Evolutionary conservation across 2,888 invertebrate species (phyloP), one percentile per base, ranked within the genome.

Genomic region (Arctia plantaginis): DNA sequence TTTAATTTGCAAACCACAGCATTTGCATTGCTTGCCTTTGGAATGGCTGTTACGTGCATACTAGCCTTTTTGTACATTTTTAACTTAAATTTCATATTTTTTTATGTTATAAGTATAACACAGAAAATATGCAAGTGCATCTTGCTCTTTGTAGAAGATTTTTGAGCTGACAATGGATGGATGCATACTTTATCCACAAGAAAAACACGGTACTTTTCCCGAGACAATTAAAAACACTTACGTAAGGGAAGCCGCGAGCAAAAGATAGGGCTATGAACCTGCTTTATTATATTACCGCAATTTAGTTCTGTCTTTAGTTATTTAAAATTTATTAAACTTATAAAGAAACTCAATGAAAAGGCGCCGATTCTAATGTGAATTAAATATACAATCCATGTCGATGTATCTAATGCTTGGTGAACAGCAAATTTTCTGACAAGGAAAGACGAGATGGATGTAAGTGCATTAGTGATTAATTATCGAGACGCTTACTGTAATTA

Each of bases 1-100:
- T 86, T 84, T 79, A 84, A 86, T 84, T 85, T 82, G 82, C 71
- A 74, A 79, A 84, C 84, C 86, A 78, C 77, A 78, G 85, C 77
- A 82, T 85, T 80, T 76, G 78, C 62, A 77, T 79, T 84, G 79
- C 84, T 81, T 71, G 10, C 74, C 73, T 73, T 76, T 76, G 74
- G 77, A 85, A 76, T 77, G 77, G 69, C 69, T 81, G 70, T 73
- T 69, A 72, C 55, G 39, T 59, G 65, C 23, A 23, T 67, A 30
- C 67, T 70, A 67, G 64, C 64, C 41, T 59, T 59, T 35, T 51
- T 18, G 44, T 68, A 35, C 30, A 39, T 39, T 27, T 68, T 30
- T 20, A 12, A 44, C 23, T 12, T n/a, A 69, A 35, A n/a, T 67
- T 67, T 62, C 0, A 3, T 20, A 44, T 44, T 47, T 20, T 30